These are phyloP conservation scores for Lathamus discolor DNA, from an alignment of 2,113 vertebrate genomes.

Conservation along the genomic window DNA sequence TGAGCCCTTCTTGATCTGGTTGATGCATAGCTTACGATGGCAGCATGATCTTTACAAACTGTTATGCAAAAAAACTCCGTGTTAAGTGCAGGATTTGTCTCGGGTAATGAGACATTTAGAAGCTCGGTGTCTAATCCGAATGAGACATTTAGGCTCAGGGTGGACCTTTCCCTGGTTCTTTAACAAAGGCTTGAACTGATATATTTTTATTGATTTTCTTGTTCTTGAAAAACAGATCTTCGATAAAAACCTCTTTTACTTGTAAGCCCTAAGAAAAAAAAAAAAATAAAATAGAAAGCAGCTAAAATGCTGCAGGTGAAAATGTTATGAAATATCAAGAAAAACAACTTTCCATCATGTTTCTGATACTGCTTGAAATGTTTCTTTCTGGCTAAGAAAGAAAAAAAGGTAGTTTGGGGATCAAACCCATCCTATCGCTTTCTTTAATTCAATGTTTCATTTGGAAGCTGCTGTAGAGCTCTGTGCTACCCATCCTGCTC, in stretches of 20 bases:
- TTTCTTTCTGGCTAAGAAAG: not conserved
- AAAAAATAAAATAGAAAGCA: not conserved
- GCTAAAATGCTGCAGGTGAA: slow-evolving; percentile 8
- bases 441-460: not conserved
- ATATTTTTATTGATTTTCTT: slow-evolving; percentile 49
- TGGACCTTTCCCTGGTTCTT: not conserved
- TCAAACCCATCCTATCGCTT: not conserved
- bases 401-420: not conserved
- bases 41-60: not conserved
- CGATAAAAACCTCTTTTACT: slow-evolving; percentile 39
- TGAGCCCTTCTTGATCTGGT: not conserved
- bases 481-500: not conserved
- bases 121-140: not conserved
- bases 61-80: not conserved
- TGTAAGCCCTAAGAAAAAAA: not conserved
- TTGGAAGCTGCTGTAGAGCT: not conserved
- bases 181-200: slow-evolving; percentile 28
- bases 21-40: fast-evolving
- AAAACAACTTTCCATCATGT: slow-evolving; percentile 48
- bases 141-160: not conserved
- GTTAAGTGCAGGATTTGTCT: not conserved
- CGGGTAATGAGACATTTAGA: not conserved
- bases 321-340: slow-evolving; percentile 57
- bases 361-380: not conserved
- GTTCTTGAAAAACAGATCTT: slow-evolving; percentile 57